Conservation (phyloP, 1,140 invertebrate species). For the Anoplophora glabripennis region DNA sequence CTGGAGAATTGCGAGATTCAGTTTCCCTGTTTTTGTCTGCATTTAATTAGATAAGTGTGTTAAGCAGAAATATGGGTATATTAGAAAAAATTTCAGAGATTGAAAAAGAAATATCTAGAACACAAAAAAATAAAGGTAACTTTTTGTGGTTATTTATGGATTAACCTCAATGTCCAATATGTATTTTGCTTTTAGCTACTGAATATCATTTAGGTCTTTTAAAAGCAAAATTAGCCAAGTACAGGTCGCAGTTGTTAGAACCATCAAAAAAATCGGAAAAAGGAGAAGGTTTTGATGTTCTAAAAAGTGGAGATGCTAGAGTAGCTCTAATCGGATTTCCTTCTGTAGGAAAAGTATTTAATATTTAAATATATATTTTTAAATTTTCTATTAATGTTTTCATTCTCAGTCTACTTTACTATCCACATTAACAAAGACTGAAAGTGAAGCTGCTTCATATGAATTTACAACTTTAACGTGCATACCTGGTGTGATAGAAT, state of each 20-base stretch:
- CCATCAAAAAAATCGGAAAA: slow-evolving; percentile 94
- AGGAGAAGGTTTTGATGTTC: slow-evolving; percentile 99
- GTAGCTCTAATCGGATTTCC: slow-evolving; percentile 98
- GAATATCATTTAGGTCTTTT: slow-evolving; percentile 98
- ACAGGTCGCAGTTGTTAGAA: slow-evolving; percentile 91
- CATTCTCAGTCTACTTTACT: slow-evolving; percentile 80
- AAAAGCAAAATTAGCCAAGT: slow-evolving; percentile 98
- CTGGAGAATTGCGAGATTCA: too few species aligned
- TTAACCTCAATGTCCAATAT: slow-evolving; percentile 1
- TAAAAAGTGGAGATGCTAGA: slow-evolving; percentile 98
- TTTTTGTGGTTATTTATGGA: slow-evolving; percentile 13
- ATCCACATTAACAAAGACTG: slow-evolving; percentile 89
- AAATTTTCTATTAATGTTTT: slow-evolving; percentile 9
- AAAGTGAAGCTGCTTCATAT: slow-evolving; percentile 95
- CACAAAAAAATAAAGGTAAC: slow-evolving; percentile 99
- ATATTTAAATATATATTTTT: neutral
- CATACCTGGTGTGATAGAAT: slow-evolving; percentile 98
- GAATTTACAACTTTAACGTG: slow-evolving; percentile 99
- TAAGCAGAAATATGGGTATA: slow-evolving; percentile 76
- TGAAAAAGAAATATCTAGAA: slow-evolving; percentile 95
- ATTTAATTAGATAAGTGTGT: too few species aligned
- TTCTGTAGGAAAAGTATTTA: slow-evolving; percentile 81
- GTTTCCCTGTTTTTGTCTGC: too few species aligned
- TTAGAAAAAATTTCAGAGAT: slow-evolving; percentile 98
- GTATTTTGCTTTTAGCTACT: slow-evolving; percentile 75